A percentile compares a stretch with the other conserved stretches of the same genome.
These are phyloP conservation scores for Hirundo rustica DNA, from an alignment of 2,797 vertebrate genomes.

Conservation along the genomic window DNA sequence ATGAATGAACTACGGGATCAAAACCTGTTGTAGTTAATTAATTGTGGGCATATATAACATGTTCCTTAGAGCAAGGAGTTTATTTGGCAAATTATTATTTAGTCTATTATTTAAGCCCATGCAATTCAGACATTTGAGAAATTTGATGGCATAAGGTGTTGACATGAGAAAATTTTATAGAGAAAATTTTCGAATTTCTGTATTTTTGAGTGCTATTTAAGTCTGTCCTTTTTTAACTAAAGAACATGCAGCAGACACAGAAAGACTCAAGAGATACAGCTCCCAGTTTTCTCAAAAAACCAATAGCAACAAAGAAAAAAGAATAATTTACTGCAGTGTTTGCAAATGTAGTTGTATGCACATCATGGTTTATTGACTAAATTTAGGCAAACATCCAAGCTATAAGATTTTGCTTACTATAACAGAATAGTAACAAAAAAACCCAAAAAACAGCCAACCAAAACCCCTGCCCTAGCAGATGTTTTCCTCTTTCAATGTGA, in stretches of 20 bases:
- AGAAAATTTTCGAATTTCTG: neutral
- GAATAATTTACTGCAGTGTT: neutral
- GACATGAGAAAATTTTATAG: neutral
- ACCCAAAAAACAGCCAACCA: neutral
- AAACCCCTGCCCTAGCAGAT: neutral
- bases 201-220: neutral
- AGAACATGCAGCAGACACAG: neutral
- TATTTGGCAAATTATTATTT: neutral
- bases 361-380: slow-evolving; percentile 12
- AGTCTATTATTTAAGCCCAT: neutral
- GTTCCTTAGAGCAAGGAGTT: neutral
- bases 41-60: neutral
- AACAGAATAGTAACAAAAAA: neutral
- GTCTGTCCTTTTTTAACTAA: neutral
- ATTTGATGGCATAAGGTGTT: neutral
- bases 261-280: neutral
- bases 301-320: neutral
- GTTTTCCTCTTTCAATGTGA: neutral
- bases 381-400: slow-evolving; percentile 15
- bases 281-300: neutral
- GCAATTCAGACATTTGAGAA: neutral
- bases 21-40: neutral
- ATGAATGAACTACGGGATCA: neutral
- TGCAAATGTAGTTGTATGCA: neutral
- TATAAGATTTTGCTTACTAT: neutral